phyloP scores from a whole-genome alignment of 2,797 vertebrate species.

The Sebastiscus albofasciatus region DNA sequence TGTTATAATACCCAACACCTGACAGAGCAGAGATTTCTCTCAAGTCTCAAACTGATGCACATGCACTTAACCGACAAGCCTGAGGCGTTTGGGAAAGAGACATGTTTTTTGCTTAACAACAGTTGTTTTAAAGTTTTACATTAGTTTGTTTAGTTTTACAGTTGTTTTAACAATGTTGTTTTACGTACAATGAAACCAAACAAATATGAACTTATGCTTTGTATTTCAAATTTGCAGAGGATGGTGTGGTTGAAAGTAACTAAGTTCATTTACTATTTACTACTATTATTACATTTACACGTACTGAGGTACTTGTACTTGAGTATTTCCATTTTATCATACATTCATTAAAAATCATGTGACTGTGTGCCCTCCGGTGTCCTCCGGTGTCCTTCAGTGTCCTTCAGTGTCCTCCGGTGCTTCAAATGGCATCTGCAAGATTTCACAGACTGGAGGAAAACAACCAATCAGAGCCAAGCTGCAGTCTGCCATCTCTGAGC shows the following conservation, averaged over 20 bases:
- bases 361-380: too few species aligned
- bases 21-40: not conserved
- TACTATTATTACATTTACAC: not conserved
- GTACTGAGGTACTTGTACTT: not conserved
- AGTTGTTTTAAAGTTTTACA: too few species aligned
- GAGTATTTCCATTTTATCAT: not conserved
- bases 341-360: too few species aligned
- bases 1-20: not conserved
- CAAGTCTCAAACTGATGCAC: not conserved
- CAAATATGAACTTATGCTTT: not conserved
- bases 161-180: not conserved
- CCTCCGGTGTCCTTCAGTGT: too few species aligned
- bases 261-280: not conserved
- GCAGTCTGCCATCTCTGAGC: too few species aligned
- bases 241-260: not conserved
- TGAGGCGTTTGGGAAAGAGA: not conserved
- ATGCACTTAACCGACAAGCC: not conserved
- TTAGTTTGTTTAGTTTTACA: not conserved
- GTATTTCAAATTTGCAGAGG: not conserved
- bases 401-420: too few species aligned
- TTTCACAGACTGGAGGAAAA: too few species aligned
- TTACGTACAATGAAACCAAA: not conserved
- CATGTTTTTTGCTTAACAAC: not conserved
- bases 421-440: too few species aligned
- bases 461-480: too few species aligned